These are phyloP conservation scores for Apamea sordens DNA, from an alignment of 2,888 invertebrate genomes.

Conservation along the genomic window DNA sequence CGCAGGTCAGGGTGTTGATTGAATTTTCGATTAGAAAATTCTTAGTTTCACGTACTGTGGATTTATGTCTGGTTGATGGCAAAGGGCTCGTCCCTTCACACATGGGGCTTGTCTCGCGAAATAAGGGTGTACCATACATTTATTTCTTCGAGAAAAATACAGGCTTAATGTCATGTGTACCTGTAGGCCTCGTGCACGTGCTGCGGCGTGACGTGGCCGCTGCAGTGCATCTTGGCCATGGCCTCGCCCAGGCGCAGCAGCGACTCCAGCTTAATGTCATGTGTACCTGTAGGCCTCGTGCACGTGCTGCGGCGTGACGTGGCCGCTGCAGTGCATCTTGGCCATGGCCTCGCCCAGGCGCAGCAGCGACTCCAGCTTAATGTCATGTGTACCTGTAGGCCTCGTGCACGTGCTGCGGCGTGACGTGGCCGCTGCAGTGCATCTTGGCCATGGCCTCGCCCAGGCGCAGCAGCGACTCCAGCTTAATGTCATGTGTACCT, in stretches of 20 bases:
- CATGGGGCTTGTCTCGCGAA: not conserved
- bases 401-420: constrained; percentile 96
- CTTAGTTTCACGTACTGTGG: not conserved
- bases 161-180: constrained; percentile 27
- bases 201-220: constrained; percentile 95
- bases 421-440: constrained; percentile 97
- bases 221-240: constrained; percentile 98
- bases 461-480: no score
- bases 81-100: not conserved
- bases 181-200: constrained; percentile 95
- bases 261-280: not conserved
- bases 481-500: constrained; percentile 53
- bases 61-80: not conserved
- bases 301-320: constrained; percentile 96
- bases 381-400: constrained; percentile 71
- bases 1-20: not conserved
- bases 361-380: no score
- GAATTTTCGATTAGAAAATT: not conserved
- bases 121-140: no score
- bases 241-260: constrained; percentile 99
- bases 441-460: constrained; percentile 99
- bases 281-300: constrained; percentile 91
- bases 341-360: constrained; percentile 99
- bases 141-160: not conserved
- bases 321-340: constrained; percentile 97